Evolutionary conservation across 1,140 invertebrate species (phyloP).

Genomic region (Drosophila aff.): DNA sequence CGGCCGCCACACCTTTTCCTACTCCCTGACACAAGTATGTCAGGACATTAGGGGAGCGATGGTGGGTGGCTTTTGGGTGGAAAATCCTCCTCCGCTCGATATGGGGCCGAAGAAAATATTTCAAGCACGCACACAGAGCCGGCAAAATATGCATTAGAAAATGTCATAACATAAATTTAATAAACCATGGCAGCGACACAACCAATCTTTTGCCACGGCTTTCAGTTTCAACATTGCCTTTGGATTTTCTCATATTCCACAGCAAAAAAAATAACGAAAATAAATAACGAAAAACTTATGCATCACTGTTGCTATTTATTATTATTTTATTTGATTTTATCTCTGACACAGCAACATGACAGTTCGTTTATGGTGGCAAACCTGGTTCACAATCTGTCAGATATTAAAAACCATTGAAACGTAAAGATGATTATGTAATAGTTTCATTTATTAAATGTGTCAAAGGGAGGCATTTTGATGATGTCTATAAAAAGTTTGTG

Average conservation of each 20-base stretch:
- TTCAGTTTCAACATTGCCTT: conserved; percentile 16
- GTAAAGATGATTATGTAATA: not conserved
- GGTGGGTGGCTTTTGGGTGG: not conserved
- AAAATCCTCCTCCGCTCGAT: conserved; percentile 32
- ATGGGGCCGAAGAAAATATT: conserved; percentile 48
- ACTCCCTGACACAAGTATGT: conserved; percentile 44
- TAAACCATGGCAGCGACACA: conserved; percentile 65
- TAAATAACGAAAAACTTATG: not conserved
- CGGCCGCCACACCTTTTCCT: conserved; percentile 28
- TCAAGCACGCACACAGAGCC: conserved; percentile 71
- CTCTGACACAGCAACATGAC: not conserved
- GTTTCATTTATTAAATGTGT: not conserved
- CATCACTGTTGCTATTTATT: not conserved
- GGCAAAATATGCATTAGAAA: conserved; percentile 79
- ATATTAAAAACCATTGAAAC: conserved; percentile 3
- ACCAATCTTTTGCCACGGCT: conserved; percentile 57
- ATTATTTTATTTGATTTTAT: conserved; percentile 6
- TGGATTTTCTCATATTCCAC: conserved; percentile 13
- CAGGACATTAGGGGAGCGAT: conserved; percentile 43
- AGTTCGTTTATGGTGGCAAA: not conserved
- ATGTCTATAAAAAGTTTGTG: not conserved
- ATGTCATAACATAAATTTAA: conserved; percentile 82
- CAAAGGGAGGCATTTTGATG: not conserved
- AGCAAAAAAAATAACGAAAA: conserved; percentile 5
- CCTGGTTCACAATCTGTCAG: not conserved